Evolutionary conservation across 2,113 vertebrate genomes (phyloP), one percentile per base, ranked within the genome.

Genomic region (Hydropotes inermis): DNA sequence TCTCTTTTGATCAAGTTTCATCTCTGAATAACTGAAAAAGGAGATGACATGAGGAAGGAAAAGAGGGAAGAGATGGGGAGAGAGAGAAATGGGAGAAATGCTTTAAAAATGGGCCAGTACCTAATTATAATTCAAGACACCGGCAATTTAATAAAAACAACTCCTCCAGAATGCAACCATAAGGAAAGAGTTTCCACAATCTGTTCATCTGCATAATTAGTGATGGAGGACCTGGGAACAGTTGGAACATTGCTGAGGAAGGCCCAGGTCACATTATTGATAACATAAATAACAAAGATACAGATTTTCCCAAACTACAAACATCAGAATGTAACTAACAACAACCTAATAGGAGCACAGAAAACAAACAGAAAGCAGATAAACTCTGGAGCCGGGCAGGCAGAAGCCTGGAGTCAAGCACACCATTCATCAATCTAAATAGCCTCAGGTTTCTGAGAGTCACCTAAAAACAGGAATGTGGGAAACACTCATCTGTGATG

Each of bases 191-290:
- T 99, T 99, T 98, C 97, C 97, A 98, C 98, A 99, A 99, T 99
- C 99, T 99, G 98, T 99, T 99, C 98, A 98, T 98, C 98, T 98
- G 98, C 98, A 99, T 99, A 99, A 99, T 99, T 99, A 99, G 98
- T 98, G 98, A 98, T 98, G 97, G 98, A 99, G 95, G 98, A 98
- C 98, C 98, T 97, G 98, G 98, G 98, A 99, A 99, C 98, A 99
- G 99, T 99, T 99, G 99, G 98, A 99, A 99, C 97, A 98, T 98
- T 98, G 98, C 98, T 98, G 92, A 98, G 97, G 98, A 98, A 98
- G 98, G 98, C 97, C 97, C 98, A 98, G 98, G 98, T 99, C 99
- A 99, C 98, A 98, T 98, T 98, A 98, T 96, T 98, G 99, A 98
- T 98, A 99, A 98, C 57, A 67, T 98, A 99, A 99, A 99, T 99